Evolutionary conservation across 2,888 invertebrate species (phyloP), one percentile per base, ranked within the genome.

Genomic region (Agapetus fuscipes): DNA sequence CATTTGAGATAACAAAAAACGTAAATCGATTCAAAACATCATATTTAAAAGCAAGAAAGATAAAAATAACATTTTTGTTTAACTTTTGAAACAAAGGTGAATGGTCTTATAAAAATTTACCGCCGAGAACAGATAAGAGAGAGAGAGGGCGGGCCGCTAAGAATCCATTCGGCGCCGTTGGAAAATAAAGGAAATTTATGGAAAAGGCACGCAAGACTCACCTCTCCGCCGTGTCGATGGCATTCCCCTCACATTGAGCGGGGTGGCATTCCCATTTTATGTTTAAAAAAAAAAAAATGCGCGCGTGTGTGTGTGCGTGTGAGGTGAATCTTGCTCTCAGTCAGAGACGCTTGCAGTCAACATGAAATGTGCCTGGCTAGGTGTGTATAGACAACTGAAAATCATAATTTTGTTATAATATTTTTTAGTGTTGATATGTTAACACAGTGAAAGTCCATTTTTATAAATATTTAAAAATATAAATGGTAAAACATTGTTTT

Each of bases 171-270:
- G n/a, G n/a, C n/a, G 15, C 20, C 20, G 28, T 11, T 30, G 28
- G 29, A 27, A 34, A 35, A 32, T 20, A 35, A 32, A 32, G 27
- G 34, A 29, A 37, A 34, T 34, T 42, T 37, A 37, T 34, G 37
- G 30, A 42, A 42, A 38, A 37, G 12, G 28, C 37, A 37, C 31
- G 34, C 30, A 37, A 30, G n/a, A 17, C 5, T 12, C 16, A 7
- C 17, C 9, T 3, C 20, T 17, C 33, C 3, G 31, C 9, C 7
- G 31, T 14, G 9, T 14, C 9, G 20, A 20, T 4, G 9, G 20
- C 9, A 20, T 20, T 20, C 20, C 4, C 20, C 20, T 6, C 20
- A 20, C 20, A 9, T 6, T 9, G 4, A 4, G 20, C 5, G 4
- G 20, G 20, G 9, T 20, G 20, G 5, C 20, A 4, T n/a, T 4